A percentile compares a stretch with the other conserved stretches of the same genome.
Evolutionary conservation across 2,797 vertebrate species (phyloP).

Genomic region (Amphiprion clarkii): DNA sequence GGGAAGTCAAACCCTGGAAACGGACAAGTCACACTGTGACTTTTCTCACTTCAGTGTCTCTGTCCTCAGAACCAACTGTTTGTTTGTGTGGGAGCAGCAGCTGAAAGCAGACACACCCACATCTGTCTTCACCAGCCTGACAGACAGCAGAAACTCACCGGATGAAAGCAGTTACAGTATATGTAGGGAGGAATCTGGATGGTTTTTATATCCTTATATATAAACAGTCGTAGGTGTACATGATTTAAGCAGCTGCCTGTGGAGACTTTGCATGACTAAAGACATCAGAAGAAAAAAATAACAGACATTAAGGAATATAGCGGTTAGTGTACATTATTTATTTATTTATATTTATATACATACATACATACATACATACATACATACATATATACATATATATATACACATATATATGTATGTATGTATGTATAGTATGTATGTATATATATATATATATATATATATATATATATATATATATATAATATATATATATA

Average conservation of each 20-base stretch:
- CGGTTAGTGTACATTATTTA: too few species aligned
- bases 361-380: too few species aligned
- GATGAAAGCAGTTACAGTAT: too few species aligned
- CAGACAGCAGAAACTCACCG: too few species aligned
- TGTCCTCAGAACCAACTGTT: not conserved
- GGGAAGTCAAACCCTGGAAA: not conserved
- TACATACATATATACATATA: too few species aligned
- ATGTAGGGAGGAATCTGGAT: too few species aligned
- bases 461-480: accelerated
- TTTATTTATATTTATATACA: too few species aligned
- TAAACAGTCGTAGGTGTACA: too few species aligned
- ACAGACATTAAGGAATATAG: not conserved
- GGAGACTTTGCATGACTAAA: not conserved
- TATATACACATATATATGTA: accelerated
- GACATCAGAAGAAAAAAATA: not conserved
- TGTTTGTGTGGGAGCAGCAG: not conserved
- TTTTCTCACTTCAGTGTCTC: not conserved
- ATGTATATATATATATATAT: accelerated
- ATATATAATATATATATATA: accelerated
- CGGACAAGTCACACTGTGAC: not conserved
- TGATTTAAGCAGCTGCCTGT: not conserved
- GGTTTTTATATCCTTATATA: too few species aligned
- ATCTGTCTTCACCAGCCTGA: too few species aligned
- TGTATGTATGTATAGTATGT: too few species aligned
- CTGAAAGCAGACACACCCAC: too few species aligned